Evolutionary conservation across 2,113 vertebrate genomes (phyloP).

Genomic region (Dasyurus viverrinus): DNA sequence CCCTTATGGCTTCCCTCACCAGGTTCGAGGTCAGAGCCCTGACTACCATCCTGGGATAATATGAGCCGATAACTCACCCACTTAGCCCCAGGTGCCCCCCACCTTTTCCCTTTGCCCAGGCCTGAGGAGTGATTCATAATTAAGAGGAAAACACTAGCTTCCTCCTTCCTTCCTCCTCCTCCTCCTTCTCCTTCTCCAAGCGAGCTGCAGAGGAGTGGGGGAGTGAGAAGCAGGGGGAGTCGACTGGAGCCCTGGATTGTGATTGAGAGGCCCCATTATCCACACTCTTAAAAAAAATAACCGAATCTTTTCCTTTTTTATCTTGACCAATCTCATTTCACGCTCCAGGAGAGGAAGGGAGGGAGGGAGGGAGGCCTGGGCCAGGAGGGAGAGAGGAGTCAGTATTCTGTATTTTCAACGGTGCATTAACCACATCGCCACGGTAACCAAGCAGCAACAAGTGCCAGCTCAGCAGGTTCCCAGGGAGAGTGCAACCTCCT

Average conservation of each 20-base stretch:
- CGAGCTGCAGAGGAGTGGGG: slow-evolving; percentile 52
- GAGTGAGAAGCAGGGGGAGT: slow-evolving; percentile 50
- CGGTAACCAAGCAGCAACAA: slow-evolving; percentile 82
- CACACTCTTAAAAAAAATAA: slow-evolving; percentile 82
- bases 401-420: slow-evolving; percentile 84
- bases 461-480: slow-evolving; percentile 84
- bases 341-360: slow-evolving; percentile 83
- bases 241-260: slow-evolving; percentile 71
- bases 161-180: slow-evolving; percentile 25
- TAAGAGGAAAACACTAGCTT: slow-evolving; percentile 59
- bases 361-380: slow-evolving; percentile 71
- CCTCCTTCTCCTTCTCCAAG: slow-evolving; percentile 53
- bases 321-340: slow-evolving; percentile 86
- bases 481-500: slow-evolving; percentile 68
- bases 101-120: slow-evolving; percentile 41
- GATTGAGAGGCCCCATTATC: slow-evolving; percentile 81
- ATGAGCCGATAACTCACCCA: not conserved
- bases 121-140: slow-evolving; percentile 62
- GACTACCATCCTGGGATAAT: not conserved
- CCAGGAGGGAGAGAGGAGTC: slow-evolving; percentile 80
- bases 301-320: slow-evolving; percentile 82
- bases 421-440: slow-evolving; percentile 85
- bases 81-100: slow-evolving; percentile 41
- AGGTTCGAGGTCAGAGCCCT: slow-evolving; percentile 17
- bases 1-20: not conserved